Conservation (phyloP, 2,888 invertebrate species). For the Rhorus exstirpatorius region DNA sequence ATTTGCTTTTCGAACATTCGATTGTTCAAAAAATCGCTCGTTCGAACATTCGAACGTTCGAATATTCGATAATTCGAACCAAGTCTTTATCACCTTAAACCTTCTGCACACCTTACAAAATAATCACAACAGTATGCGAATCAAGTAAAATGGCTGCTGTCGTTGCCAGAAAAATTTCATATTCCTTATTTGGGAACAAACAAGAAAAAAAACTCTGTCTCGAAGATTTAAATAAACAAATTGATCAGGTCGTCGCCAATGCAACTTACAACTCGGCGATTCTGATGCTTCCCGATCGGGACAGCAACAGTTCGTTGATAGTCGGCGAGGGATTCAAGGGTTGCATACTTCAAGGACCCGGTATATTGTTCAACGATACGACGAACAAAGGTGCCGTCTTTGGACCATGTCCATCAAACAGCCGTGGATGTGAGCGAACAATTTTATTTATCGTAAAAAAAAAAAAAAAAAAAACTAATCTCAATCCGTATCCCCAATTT, state of each 20-base stretch:
- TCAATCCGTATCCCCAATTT: neutral
- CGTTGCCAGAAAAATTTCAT: too few relatives aligned
- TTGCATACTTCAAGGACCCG: slow-evolving; percentile 95
- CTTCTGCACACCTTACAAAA: too few relatives aligned
- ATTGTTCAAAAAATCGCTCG: too few relatives aligned
- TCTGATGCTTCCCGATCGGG: slow-evolving; percentile 91
- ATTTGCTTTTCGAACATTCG: too few relatives aligned
- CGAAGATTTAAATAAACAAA: neutral
- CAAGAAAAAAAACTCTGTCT: too few relatives aligned
- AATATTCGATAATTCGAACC: too few relatives aligned
- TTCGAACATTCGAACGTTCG: too few relatives aligned
- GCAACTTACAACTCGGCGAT: slow-evolving; percentile 92
- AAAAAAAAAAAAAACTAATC: slow-evolving; percentile 1
- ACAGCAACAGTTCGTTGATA: slow-evolving; percentile 91
- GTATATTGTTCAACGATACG: slow-evolving; percentile 91
- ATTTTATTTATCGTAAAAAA: slow-evolving; percentile 4
- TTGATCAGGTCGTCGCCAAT: slow-evolving; percentile 90
- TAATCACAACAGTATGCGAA: too few relatives aligned
- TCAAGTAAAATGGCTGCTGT: too few relatives aligned
- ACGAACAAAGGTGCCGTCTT: slow-evolving; percentile 91
- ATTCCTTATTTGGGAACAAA: too few relatives aligned
- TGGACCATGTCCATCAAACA: slow-evolving; percentile 92
- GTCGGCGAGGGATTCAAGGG: slow-evolving; percentile 94
- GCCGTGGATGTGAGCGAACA: slow-evolving; percentile 89
- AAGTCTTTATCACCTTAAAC: too few relatives aligned